Evolutionary conservation across 2,113 vertebrate species (phyloP), one percentile per base, ranked within the genome.

Genomic region (Nansenia antarctica): DNA sequence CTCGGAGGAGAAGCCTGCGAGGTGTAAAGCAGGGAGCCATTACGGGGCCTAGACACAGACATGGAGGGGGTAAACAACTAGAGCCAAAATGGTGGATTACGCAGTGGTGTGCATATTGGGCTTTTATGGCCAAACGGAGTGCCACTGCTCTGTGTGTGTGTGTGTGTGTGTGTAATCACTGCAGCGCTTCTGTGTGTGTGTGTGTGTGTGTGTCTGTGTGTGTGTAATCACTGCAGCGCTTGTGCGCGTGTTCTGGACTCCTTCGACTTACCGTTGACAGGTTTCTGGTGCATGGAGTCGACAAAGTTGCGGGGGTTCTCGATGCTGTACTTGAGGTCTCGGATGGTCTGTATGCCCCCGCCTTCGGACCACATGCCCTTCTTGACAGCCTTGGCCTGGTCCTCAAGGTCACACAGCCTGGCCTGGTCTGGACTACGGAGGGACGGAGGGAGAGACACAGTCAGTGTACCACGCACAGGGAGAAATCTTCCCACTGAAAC

Each of bases 281-380:
- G 98, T 65, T 97, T 99, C 91, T 99, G 98, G 82, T 99, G 98
- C 89, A 95, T 85, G 0, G 98, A 96, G 81, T 99, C 98, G 42
- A 99, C 96, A 2, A 96, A 99, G 90, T 99, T 95, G 35, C 97
- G 92, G 0, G 96, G 95, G 81, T 95, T 99, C 74, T 99, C 98
- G 0, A 99, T 95, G 78, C 87, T 93, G 71, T 98, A 99, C 72
- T 98, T 99, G 70, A 99, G 73, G 71, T 98, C 95, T 0, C 97
- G 91, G 76, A 98, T 62, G 12, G 98, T 98, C 62, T 97, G 94
- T 0, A 94, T 71, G 0, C 96, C 93, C 0, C 90, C 92, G 0
- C 95, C 97, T 53, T 98, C 98, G 0, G 94, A 94, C 98, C 97
- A 98, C 90, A 93, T 74, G 3, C 98, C 97, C 79, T 96, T 98